Evolutionary conservation across 2,113 vertebrate species (phyloP), one percentile per base, ranked within the genome.

Genomic region (Pelusios castaneus): DNA sequence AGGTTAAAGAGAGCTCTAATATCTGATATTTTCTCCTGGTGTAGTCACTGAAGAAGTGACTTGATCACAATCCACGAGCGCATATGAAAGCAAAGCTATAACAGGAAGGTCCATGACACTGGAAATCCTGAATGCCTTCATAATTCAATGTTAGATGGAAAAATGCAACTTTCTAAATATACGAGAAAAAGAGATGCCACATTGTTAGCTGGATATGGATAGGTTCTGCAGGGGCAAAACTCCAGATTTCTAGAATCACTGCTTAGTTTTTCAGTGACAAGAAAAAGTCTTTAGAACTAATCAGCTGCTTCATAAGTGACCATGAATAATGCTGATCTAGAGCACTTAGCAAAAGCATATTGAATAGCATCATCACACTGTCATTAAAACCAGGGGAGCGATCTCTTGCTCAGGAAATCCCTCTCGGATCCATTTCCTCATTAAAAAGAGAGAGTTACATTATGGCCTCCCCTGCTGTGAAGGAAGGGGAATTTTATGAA

Each of bases 231-330:
- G 84, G 89, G 95, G 95, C 96, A 92, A 84, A 88, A 63, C 0
- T 88, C 96, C 97, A 97, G 93, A 86, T 86, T 80, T 89, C 88
- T n/a, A 91, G 93, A 88, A 82, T 51, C 94, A 22, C 73, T 27
- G 89, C 91, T 95, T 70, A 0, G 34, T 86, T 94, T 84, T 92
- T 76, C 92, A 92, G 82, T 91, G 89, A 60, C 90, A 91, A 82
- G 94, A 90, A 95, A 93, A 92, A 90, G 92, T 88, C 91, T 22
- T 94, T 94, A 51, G 82, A 92, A 95, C 93, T 95, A 94, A 95
- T 96, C 87, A 92, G 87, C 84, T 87, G 90, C 94, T 95, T 96
- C 91, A 92, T 83, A 89, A 95, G 90, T 92, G 95, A 38, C 88
- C 80, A 27, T 63, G 80, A 92, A 92, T 90, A 94, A 96, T 41